A percentile compares a stretch with the other conserved stretches of the same genome.
These are phyloP conservation scores for Acanthacorydalis orientalis DNA, from an alignment of 2,888 invertebrate genomes.

Conservation along the genomic window DNA sequence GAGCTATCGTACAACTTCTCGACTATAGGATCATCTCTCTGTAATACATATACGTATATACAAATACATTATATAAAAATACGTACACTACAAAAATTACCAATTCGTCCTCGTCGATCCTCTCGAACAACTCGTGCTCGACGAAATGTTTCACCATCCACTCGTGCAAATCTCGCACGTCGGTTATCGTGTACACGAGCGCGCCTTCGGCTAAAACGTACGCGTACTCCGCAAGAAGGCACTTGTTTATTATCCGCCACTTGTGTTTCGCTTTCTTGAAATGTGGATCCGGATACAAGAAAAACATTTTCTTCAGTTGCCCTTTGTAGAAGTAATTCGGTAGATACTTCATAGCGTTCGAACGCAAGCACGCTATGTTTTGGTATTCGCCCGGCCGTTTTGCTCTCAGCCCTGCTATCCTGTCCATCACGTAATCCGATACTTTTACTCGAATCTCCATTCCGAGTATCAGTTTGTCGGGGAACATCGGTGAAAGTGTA, in stretches of 20 bases:
- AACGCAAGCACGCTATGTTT: conserved; percentile 88
- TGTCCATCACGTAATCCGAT: conserved; percentile 92
- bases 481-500: conserved; percentile 81
- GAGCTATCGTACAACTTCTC: conserved; percentile 80
- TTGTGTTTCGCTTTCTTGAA: conserved; percentile 98
- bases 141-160: conserved; percentile 93
- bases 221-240: conserved; percentile 90
- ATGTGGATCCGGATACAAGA: conserved; percentile 97
- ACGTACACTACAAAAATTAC: conserved; percentile 30
- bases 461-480: conserved; percentile 75
- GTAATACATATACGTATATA: conserved; percentile 13
- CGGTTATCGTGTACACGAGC: conserved; percentile 89
- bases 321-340: conserved; percentile 93
- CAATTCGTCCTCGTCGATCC: conserved; percentile 54
- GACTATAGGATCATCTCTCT: conserved; percentile 73
- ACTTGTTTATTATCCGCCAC: conserved; percentile 94
- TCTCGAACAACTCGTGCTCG: conserved; percentile 78
- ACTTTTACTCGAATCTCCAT: conserved; percentile 98
- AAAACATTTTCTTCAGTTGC: conserved; percentile 94
- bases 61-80: conserved; percentile 5
- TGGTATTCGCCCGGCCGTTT: conserved; percentile 62
- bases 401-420: conserved; percentile 71
- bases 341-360: conserved; percentile 98
- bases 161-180: conserved; percentile 89
- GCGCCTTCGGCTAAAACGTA: conserved; percentile 76